Percentiles rank a stretch among this genome's conserved stretches.
phyloP scores from a whole-genome alignment of 1,140 invertebrate species.

The Oedothorax gibbosus region DNA sequence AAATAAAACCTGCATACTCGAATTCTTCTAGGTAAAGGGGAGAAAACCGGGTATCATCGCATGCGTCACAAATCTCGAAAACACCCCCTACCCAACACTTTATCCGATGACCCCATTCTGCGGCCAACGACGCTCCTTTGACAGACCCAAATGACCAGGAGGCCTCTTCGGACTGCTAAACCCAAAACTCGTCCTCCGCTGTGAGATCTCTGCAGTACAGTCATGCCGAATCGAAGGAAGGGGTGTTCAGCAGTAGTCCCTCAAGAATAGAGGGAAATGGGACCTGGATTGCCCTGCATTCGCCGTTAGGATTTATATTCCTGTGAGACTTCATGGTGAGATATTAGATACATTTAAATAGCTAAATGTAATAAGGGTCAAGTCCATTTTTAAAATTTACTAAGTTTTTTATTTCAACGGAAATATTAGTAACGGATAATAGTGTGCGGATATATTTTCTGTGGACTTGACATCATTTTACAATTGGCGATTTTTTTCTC shows the following conservation, averaged over 20 bases:
- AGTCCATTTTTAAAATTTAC: background rate
- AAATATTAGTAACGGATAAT: no score
- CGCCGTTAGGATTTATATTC: constrained; percentile 28
- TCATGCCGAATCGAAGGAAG: no score
- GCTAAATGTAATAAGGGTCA: background rate
- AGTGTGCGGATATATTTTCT: no score
- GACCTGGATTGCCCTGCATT: constrained; percentile 1
- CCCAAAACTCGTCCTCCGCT: background rate
- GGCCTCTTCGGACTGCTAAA: no score
- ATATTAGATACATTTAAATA: background rate
- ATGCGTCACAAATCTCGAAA: constrained; percentile 12
- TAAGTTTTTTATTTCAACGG: no score
- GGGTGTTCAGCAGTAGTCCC: background rate
- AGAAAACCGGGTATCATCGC: background rate
- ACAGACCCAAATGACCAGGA: background rate
- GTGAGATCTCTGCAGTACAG: no score
- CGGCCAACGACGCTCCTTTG: constrained; percentile 18
- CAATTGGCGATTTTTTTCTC: no score
- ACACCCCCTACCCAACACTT: background rate
- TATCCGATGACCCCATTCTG: background rate
- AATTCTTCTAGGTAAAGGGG: no score
- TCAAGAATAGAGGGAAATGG: background rate
- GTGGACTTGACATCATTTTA: no score
- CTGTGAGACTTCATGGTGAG: constrained; percentile 24
- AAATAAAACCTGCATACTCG: no score